These are phyloP conservation scores for Lepidonotus clava DNA, from an alignment of 2,888 invertebrate species.

Conservation along the genomic window DNA sequence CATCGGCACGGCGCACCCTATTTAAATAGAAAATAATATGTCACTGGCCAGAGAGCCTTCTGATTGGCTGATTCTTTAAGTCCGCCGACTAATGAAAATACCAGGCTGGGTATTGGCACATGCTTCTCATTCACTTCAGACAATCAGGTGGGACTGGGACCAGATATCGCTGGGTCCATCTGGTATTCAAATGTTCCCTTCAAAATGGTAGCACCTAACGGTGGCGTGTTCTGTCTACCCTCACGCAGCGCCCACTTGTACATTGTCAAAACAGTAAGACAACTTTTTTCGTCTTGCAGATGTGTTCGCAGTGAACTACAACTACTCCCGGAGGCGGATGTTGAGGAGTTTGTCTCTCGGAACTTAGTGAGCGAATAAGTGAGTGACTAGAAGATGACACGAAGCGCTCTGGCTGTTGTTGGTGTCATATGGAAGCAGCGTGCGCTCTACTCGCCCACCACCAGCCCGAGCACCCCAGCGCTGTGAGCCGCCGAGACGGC, in stretches of 20 bases:
- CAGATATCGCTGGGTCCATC: conserved; percentile 47
- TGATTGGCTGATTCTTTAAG: conserved; percentile 54
- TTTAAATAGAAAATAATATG: conserved; percentile 54
- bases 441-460: neutral
- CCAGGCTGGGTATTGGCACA: conserved; percentile 53
- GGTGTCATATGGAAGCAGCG: neutral
- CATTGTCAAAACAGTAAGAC: conserved; percentile 18
- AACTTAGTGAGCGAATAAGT: conserved; percentile 2
- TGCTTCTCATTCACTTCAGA: conserved; percentile 52
- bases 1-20: conserved; percentile 39
- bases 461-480: neutral
- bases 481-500: neutral
- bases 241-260: conserved; percentile 9
- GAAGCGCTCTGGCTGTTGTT: neutral
- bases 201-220: conserved; percentile 27
- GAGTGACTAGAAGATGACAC: conserved; percentile 29
- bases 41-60: conserved; percentile 31
- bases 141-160: conserved; percentile 38
- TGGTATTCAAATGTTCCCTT: conserved; percentile 30
- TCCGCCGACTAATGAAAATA: conserved; percentile 53
- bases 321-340: neutral
- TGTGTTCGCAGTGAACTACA: conserved; percentile 10
- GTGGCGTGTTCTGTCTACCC: neutral
- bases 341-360: neutral
- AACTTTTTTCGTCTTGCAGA: conserved; percentile 32